Base-by-base conservation (phyloP, 2,888 invertebrate species). In the Tryphoninae sp. region DNA sequence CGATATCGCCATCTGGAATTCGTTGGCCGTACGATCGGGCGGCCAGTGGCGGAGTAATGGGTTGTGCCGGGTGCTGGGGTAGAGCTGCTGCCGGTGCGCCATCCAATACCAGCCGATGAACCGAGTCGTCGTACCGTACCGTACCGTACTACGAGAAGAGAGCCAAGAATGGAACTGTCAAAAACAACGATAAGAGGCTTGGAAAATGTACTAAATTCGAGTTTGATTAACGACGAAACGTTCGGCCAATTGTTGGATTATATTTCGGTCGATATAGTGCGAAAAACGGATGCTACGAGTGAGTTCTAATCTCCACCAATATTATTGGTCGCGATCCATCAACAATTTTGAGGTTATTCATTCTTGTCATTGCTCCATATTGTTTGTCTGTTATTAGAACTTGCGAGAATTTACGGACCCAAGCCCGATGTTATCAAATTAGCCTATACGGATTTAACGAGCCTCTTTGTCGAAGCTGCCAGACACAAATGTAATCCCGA, bases 391-490 rank as follows among this genome's bases (percentile, higher is more conserved):
- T 74, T n/a, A 22, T 61, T 9, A 91, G 91, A 73, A 71, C 73
- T 88, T 7, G 72, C 86, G 16, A 86, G 88, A 68, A 78, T 88
- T 42, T 85, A 86, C 69, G 88, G 87, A 51, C 86, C 88, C 0
- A 90, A 88, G 22, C 86, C 88, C 33, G 87, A 88, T 64, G 78
- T 87, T 16, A 78, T 89, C 9, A 91, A 90, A 83, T 84, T 81
- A 69, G 88, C 89, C 0, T 88, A 89, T 74, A 85, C 87, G 19
- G 89, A 90, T 75, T 78, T 91, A 13, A 78, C 87, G 53, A 89
- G 88, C 68, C 83, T 91, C 8, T 86, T 90, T 3, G 79, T 89
- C 67, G 91, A 92, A 83, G 87, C 89, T 62, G 88, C 91, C 19
- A 87, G 90, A 19, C 84, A 89, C 23, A 87, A 91, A 80, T 84